These are phyloP conservation scores for Semnopithecus entellus DNA, from an alignment of 2,113 vertebrate species.

Conservation along the genomic window DNA sequence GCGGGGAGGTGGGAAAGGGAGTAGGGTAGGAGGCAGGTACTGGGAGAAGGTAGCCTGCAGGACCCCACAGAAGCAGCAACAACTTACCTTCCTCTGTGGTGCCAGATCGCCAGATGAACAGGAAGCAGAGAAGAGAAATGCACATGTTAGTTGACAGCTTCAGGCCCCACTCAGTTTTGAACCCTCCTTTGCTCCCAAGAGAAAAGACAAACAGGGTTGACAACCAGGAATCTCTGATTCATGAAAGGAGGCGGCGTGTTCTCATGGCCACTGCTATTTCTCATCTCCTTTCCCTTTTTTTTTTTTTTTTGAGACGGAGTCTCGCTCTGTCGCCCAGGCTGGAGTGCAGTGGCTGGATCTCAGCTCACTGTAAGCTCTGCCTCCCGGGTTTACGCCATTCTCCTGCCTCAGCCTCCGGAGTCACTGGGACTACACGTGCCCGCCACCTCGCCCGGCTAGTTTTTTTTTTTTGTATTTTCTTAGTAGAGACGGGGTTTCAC, in stretches of 20 bases:
- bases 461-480: no score
- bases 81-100: conserved; percentile 86
- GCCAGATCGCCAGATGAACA: neutral
- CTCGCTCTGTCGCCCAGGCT: no score
- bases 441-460: no score
- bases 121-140: neutral
- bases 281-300: neutral
- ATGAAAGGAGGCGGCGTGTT: neutral
- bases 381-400: no score
- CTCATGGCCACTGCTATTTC: neutral
- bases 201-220: neutral
- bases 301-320: no score
- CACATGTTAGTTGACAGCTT: conserved; percentile 37
- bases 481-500: no score
- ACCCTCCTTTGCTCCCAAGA: neutral
- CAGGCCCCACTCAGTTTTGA: neutral
- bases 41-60: neutral
- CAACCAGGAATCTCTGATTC: neutral
- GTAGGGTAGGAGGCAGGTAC: neutral
- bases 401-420: no score
- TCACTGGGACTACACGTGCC: accelerated
- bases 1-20: neutral
- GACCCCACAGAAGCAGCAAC: neutral
- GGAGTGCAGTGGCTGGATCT: no score
- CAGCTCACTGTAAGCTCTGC: no score